A percentile compares a stretch with the other conserved stretches of the same genome.
These are phyloP conservation scores for Pluvialis apricaria DNA, from an alignment of 2,113 vertebrate genomes.

Conservation along the genomic window DNA sequence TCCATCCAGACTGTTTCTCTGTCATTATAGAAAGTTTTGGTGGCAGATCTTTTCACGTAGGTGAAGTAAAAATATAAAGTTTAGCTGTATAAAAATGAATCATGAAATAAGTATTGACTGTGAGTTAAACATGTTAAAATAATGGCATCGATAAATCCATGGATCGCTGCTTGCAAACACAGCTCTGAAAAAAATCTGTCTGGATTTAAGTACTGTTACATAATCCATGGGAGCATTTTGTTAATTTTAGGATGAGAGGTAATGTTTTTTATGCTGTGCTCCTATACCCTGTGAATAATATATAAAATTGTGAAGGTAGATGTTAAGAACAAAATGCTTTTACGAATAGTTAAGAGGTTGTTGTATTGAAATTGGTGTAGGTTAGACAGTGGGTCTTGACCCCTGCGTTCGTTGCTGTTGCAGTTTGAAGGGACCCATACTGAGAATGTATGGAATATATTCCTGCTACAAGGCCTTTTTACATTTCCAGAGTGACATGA, in stretches of 20 bases:
- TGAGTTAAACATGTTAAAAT: background rate
- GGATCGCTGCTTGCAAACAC: background rate
- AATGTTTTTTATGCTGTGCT: background rate
- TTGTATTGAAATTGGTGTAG: background rate
- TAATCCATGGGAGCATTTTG: background rate
- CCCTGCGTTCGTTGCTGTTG: background rate
- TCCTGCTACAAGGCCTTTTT: background rate
- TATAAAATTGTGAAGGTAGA: background rate
- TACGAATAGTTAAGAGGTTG: background rate
- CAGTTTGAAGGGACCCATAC: background rate
- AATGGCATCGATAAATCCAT: background rate
- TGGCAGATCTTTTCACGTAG: background rate
- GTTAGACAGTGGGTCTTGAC: background rate
- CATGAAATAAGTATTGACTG: background rate
- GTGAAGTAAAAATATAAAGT: background rate
- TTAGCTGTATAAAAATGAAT: background rate
- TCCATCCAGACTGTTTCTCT: background rate
- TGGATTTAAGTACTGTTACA: background rate
- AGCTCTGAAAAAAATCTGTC: background rate
- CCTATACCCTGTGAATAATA: background rate
- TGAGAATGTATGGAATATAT: background rate
- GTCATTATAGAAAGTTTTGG: background rate
- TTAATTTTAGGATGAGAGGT: background rate
- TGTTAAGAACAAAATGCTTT: background rate
- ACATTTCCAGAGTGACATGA: background rate